Evolutionary conservation across 2,888 invertebrate species (phyloP).

Genomic region (Drosophila melanocephala): DNA sequence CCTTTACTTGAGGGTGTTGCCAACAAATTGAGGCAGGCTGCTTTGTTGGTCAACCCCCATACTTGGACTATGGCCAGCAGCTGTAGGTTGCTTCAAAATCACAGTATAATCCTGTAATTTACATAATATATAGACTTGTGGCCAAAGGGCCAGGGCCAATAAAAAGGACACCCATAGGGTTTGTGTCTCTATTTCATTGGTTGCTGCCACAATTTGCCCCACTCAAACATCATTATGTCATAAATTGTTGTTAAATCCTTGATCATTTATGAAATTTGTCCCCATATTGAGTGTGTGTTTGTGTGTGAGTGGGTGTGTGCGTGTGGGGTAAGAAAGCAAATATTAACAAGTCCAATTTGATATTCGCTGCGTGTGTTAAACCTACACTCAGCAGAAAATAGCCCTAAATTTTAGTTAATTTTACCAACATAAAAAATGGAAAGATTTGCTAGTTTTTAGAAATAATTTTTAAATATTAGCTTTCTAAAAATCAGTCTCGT

Average conservation of each 20-base stretch:
- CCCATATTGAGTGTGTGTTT: constrained; percentile 35
- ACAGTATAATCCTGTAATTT: constrained; percentile 79
- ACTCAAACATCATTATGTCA: constrained; percentile 76
- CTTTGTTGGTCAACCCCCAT: constrained; percentile 29
- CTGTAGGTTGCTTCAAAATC: constrained; percentile 74
- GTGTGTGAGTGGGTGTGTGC: constrained; percentile 6
- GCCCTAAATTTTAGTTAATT: not conserved
- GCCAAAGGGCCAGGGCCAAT: constrained; percentile 25
- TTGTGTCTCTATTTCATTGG: constrained; percentile 43
- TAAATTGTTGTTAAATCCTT: constrained; percentile 80
- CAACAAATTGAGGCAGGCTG: constrained; percentile 44
- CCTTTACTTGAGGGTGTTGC: constrained; percentile 27
- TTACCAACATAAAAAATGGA: not conserved
- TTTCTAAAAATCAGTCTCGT: not conserved
- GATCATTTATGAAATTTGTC: constrained; percentile 81
- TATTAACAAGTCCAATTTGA: constrained; percentile 42
- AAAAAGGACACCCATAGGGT: constrained; percentile 41
- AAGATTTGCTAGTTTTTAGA: not conserved
- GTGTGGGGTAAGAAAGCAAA: constrained; percentile 2
- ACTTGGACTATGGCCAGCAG: constrained; percentile 59
- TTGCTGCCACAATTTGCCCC: constrained; percentile 60
- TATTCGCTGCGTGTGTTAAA: constrained; percentile 59
- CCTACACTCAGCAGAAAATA: constrained; percentile 3
- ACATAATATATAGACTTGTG: constrained; percentile 74
- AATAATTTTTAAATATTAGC: not conserved